Evolutionary conservation across 23 tunicate species (phyloP).

Genomic region (Diplosoma virens): DNA sequence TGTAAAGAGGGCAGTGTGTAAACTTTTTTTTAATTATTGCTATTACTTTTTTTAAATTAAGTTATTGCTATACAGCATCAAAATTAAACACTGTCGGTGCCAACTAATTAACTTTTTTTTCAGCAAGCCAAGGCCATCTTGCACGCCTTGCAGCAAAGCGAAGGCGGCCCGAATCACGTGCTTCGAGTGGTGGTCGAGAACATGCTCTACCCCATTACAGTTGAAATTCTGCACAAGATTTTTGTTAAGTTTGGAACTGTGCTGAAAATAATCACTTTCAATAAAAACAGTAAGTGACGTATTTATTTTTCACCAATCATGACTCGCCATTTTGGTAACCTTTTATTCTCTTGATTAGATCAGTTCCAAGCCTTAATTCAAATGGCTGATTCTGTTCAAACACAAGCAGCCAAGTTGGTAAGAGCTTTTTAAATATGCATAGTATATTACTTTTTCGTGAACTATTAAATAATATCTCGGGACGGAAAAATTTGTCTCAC

Average conservation of each 20-base stretch:
- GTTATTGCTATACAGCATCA: too few relatives aligned
- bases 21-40: background rate
- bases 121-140: conserved; percentile 85
- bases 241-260: conserved; percentile 87
- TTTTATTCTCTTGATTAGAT: conserved; percentile 51
- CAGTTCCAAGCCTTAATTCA: conserved; percentile 97
- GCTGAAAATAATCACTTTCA: conserved; percentile 92
- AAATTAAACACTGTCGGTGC: too few relatives aligned
- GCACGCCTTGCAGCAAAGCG: conserved; percentile 87
- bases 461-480: too few relatives aligned
- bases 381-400: conserved; percentile 80
- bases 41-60: too few relatives aligned
- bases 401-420: conserved; percentile 93
- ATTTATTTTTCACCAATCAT: too few relatives aligned
- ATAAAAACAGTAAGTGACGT: conserved; percentile 74
- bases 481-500: too few relatives aligned
- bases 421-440: conserved; percentile 2
- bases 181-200: conserved; percentile 85
- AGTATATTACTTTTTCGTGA: too few relatives aligned
- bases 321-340: too few relatives aligned
- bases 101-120: background rate
- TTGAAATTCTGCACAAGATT: conserved; percentile 83
- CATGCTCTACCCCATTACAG: conserved; percentile 83
- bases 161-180: conserved; percentile 96
- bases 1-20: background rate